Percentiles rank a stretch among this genome's conserved stretches.
phyloP scores from a whole-genome alignment of 2,888 invertebrate species.

The Parnassius orleans region DNA sequence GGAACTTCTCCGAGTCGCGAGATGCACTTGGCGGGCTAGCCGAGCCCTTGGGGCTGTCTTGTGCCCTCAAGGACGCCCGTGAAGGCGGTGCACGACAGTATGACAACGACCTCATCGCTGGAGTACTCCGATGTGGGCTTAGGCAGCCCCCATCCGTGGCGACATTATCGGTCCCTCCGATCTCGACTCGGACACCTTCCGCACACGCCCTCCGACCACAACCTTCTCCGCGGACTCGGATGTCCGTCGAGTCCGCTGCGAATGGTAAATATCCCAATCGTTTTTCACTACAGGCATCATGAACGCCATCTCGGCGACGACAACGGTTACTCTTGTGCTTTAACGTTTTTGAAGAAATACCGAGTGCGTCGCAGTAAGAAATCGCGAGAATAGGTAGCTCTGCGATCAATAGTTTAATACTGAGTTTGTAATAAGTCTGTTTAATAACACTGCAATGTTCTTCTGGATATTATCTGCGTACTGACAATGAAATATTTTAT shows the following conservation, averaged over 20 bases:
- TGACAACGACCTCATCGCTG: slow-evolving; percentile 82
- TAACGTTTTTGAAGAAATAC: slow-evolving; percentile 68
- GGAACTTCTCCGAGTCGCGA: slow-evolving; percentile 86
- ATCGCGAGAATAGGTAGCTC: slow-evolving; percentile 47
- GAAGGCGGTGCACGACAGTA: slow-evolving; percentile 75
- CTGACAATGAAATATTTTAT: slow-evolving; percentile 24
- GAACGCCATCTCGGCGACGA: slow-evolving; percentile 89
- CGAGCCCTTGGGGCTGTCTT: slow-evolving; percentile 83
- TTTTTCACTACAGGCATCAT: slow-evolving; percentile 98
- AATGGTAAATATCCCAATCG: slow-evolving; percentile 96
- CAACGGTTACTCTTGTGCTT: slow-evolving; percentile 63
- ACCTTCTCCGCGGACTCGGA: slow-evolving; percentile 84
- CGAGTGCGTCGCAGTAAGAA: slow-evolving; percentile 46
- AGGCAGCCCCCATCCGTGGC: slow-evolving; percentile 80
- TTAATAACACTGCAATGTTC: slow-evolving; percentile 38
- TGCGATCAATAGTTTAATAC: slow-evolving; percentile 49
- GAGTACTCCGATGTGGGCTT: slow-evolving; percentile 84
- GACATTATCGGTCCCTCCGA: slow-evolving; percentile 87
- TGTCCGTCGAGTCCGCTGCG: slow-evolving; percentile 86
- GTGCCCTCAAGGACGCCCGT: slow-evolving; percentile 82
- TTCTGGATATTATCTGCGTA: slow-evolving; percentile 38
- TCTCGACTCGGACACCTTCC: slow-evolving; percentile 87
- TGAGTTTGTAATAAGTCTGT: slow-evolving; percentile 32
- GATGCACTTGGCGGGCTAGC: slow-evolving; percentile 83
- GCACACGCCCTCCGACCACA: slow-evolving; percentile 40